Percentiles rank a stretch among this genome's conserved stretches.
Evolutionary conservation across 2,888 invertebrate genomes (phyloP).

Genomic region (Lochmaea capreae): DNA sequence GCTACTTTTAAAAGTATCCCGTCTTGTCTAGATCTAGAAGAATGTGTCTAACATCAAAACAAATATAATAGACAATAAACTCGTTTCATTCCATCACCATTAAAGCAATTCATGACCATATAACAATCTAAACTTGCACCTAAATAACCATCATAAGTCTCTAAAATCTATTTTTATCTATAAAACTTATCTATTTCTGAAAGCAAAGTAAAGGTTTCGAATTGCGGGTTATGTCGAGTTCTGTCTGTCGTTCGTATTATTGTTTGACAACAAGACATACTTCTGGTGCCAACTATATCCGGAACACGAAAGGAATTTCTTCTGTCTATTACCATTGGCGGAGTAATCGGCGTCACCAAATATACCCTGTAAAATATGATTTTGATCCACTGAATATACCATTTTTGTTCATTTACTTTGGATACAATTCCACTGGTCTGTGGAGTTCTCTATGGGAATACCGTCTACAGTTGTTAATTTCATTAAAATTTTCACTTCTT

Average conservation of each 20-base stretch:
- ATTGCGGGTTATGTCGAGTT: constrained; percentile 4
- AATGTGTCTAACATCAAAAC: background rate
- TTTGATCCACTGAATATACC: no score
- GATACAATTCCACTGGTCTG: no score
- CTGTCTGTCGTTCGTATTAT: constrained; percentile 15
- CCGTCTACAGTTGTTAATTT: no score
- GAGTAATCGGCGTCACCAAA: background rate
- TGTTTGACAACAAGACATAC: constrained; percentile 23
- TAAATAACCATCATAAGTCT: constrained; percentile 5
- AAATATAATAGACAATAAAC: background rate
- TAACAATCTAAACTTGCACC: constrained; percentile 14
- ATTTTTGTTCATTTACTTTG: no score
- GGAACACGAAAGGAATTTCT: constrained; percentile 3
- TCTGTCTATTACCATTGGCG: background rate
- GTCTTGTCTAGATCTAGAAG: background rate
- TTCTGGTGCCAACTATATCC: constrained; percentile 22
- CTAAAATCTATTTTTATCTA: constrained; percentile 21
- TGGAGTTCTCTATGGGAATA: no score
- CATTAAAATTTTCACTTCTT: no score
- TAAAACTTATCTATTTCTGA: constrained; percentile 18
- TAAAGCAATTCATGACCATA: background rate
- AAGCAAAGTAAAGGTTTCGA: constrained; percentile 10
- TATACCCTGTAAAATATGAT: background rate
- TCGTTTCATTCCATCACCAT: background rate
- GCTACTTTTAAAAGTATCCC: background rate